Evolutionary conservation across 2,888 invertebrate species (phyloP), one percentile per base, ranked within the genome.

Genomic region (Phaedon cochleariae): DNA sequence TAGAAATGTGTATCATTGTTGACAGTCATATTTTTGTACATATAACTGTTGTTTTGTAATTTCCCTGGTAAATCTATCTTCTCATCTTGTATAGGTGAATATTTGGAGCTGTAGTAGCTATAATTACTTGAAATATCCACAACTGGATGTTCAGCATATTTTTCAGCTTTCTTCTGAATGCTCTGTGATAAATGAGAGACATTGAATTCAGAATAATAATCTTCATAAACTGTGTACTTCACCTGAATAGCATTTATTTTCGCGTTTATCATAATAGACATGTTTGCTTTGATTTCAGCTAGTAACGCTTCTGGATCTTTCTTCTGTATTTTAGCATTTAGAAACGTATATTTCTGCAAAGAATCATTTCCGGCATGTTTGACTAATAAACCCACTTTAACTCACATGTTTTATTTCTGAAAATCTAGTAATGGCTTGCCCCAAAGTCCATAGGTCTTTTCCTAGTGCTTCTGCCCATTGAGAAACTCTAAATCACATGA

Each of bases 181-280:
- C 94, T 93, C 87, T 91, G 85, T 34, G 85, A 85, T 62, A 67
- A 65, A 52, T 60, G 64, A 54, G 15, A 34, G 1, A 52, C 37
- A 52, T 64, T n/a, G n/a, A n/a, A n/a, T n/a, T n/a, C n/a, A n/a
- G n/a, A n/a, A n/a, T n/a, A n/a, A n/a, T 51, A n/a, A 52, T 12
- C 37, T 18, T 41, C 22, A 48, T 17, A 46, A 1, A 29, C 17
- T 21, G 10, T 10, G n/a, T n/a, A 29, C 64, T 77, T 84, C 86
- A 92, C 92, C 86, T 88, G 88, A 62, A 96, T 92, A n/a, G 96
- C 95, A 76, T 94, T 93, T 86, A 94, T 93, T 88, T 96, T 95
- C 76, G 92, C 88, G 49, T 92, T 90, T 74, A 96, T 87, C 92
- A 96, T 95, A 59, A 90, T 89, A 69, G 92, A 91, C 63, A 97